A percentile compares a stretch with the other conserved stretches of the same genome.
phyloP scores from a whole-genome alignment of 2,113 vertebrate species.

The Hystrix brachyura region DNA sequence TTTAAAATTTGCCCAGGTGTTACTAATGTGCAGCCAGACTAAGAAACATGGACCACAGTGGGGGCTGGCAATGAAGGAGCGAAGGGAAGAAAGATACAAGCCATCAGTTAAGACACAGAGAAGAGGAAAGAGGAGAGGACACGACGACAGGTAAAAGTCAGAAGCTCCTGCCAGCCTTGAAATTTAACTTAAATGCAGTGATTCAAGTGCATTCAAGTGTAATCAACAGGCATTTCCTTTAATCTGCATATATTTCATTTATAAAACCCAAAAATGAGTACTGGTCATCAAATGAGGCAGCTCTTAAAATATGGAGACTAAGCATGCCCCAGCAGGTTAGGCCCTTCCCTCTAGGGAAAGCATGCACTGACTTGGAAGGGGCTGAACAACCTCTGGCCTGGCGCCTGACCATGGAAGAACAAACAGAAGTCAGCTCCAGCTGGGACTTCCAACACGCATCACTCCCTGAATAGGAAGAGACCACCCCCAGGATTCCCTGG shows the following conservation, averaged over 20 bases:
- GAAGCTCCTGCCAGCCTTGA: not conserved
- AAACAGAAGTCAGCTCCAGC: not conserved
- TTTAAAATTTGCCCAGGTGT: not conserved
- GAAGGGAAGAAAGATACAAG: not conserved
- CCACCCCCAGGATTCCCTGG: not conserved
- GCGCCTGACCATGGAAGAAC: not conserved
- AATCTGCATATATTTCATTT: not conserved
- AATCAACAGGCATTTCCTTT: not conserved
- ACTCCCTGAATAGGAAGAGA: no score
- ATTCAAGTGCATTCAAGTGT: not conserved
- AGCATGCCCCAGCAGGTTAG: not conserved
- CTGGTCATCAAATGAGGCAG: not conserved
- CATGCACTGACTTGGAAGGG: not conserved
- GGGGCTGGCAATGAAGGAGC: fast-evolving
- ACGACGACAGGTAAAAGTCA: not conserved
- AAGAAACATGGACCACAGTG: not conserved
- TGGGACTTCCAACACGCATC: not conserved
- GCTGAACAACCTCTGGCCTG: fast-evolving
- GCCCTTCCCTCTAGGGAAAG: not conserved
- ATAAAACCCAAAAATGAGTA: not conserved
- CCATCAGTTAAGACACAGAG: no score
- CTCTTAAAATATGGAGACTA: not conserved
- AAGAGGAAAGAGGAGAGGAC: not conserved
- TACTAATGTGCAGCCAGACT: not conserved
- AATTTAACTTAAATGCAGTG: not conserved